Evolutionary conservation across 2,113 vertebrate genomes (phyloP), one percentile per base, ranked within the genome.

Genomic region (Verasper variegatus): DNA sequence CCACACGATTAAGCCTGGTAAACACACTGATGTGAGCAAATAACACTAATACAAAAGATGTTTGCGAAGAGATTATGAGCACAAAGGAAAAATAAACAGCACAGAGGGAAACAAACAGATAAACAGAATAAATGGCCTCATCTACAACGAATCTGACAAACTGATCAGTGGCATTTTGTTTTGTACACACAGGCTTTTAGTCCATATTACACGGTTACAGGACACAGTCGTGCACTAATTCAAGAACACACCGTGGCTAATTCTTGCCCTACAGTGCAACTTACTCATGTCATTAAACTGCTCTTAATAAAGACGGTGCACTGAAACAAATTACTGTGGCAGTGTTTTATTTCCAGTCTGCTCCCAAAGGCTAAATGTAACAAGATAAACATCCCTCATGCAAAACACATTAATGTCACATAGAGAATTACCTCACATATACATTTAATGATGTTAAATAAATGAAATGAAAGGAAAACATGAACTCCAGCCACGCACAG

Each of bases 241-340:
- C 70, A 42, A 68, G 57, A 60, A 55, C 65, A 86, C 80, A 76
- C 65, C 52, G 17, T 21, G 21, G 51, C 68, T 85, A 79, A 85
- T 74, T 56, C 52, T 64, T 61, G 56, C 55, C 67, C 59, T 35
- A 40, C 70, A 84, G 78, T 64, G 73, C 62, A 59, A 56, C 42
- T 23, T 37, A 69, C 37, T 51, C 59, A 54, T 54, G 75, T 66
- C 67, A 77, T 77, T 86, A 69, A 83, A 67, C 68, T 72, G 52
- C 74, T 76, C 80, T 68, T 83, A 78, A 74, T 90, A 66, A 73
- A 75, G 66, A 27, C 49, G 58, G 40, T 45, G 68, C 26, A 58
- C 60, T 57, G 27, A 59, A 51, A 56, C 74, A 55, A 74, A 83
- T 88, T 54, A 82, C 57, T 26, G 66, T 26, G 71, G 47, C 64